Evolutionary conservation across 2,888 invertebrate genomes (phyloP).

Genomic region (Automeris io): DNA sequence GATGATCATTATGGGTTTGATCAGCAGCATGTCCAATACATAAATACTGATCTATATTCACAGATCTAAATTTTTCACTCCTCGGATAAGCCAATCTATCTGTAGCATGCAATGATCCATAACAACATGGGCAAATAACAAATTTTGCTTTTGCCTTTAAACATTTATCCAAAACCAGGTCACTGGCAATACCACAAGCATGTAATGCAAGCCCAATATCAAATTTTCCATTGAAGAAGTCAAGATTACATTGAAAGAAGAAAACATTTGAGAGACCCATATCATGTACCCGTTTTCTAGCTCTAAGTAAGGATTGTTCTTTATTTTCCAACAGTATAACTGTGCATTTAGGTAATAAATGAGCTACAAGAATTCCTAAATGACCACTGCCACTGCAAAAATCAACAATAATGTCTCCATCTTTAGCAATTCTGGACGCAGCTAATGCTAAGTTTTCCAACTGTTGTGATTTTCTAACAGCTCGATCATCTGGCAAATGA

Average conservation of each 20-base stretch:
- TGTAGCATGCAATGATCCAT: conserved; percentile 90
- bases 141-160: conserved; percentile 86
- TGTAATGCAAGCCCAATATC: conserved; percentile 93
- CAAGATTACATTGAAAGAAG: conserved; percentile 92
- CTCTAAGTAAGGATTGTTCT: conserved; percentile 87
- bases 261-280: conserved; percentile 84
- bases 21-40: conserved; percentile 93
- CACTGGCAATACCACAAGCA: conserved; percentile 96
- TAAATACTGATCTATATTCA: conserved; percentile 81
- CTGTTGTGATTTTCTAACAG: conserved; percentile 89
- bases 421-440: conserved; percentile 81
- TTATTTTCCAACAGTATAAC: conserved; percentile 94
- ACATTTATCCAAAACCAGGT: conserved; percentile 92
- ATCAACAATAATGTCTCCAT: conserved; percentile 88
- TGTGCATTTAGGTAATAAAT: conserved; percentile 85
- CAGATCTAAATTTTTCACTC: conserved; percentile 77
- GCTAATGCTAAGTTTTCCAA: conserved; percentile 89
- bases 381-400: conserved; percentile 97
- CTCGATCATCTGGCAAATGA: conserved; percentile 84
- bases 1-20: conserved; percentile 88
- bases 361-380: conserved; percentile 90
- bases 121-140: conserved; percentile 95
- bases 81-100: conserved; percentile 89
- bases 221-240: conserved; percentile 89
- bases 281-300: conserved; percentile 81